These are phyloP conservation scores for Zaprionus nigranus DNA, from an alignment of 1,140 invertebrate species.

Conservation along the genomic window DNA sequence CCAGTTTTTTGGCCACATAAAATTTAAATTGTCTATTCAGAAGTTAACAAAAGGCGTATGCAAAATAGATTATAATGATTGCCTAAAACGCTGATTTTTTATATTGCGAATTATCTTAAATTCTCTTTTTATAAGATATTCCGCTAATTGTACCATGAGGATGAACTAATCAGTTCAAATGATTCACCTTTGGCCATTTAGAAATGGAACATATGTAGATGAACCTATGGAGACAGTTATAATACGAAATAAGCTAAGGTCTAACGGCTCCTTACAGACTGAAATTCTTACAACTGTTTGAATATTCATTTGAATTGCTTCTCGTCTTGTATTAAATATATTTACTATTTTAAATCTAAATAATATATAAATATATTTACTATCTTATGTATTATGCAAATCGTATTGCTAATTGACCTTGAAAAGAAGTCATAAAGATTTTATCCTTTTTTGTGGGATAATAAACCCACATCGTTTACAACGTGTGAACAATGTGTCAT, in stretches of 20 bases:
- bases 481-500: background rate
- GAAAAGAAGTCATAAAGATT: background rate
- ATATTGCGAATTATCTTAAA: background rate
- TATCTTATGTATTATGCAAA: background rate
- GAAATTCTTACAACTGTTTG: background rate
- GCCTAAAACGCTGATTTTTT: background rate
- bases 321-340: background rate
- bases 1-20: constrained; percentile 3
- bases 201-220: background rate
- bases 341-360: no score
- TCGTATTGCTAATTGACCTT: background rate
- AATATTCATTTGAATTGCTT: background rate
- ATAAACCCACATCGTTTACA: background rate
- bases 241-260: background rate
- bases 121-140: background rate
- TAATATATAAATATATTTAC: no score
- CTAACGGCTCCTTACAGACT: background rate
- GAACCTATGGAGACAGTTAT: background rate
- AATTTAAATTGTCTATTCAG: constrained; percentile 2
- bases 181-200: background rate
- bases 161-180: background rate
- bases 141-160: background rate
- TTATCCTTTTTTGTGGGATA: background rate
- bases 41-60: constrained; percentile 12
- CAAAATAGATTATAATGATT: constrained; percentile 2